A percentile compares a stretch with the other conserved stretches of the same genome.
Conservation (phyloP, 2,888 invertebrate species). For the Prosapia bicincta region DNA sequence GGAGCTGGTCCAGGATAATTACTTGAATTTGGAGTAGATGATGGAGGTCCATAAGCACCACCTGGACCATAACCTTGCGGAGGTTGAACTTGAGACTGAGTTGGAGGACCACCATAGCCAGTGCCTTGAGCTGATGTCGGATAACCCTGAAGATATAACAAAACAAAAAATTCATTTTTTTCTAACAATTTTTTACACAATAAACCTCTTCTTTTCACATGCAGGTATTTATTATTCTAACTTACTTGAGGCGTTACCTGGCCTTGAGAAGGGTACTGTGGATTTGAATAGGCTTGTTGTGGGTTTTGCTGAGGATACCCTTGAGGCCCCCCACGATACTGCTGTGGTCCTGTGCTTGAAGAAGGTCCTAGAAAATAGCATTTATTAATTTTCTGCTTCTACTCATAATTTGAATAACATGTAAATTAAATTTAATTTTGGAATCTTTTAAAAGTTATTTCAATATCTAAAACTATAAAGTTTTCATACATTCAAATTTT, state of each 20-base stretch:
- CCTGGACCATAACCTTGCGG: constrained; percentile 50
- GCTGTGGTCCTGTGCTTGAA: constrained; percentile 48
- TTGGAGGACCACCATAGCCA: constrained; percentile 39
- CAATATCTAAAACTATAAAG: no score
- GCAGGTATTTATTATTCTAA: no score
- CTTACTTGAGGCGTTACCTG: background rate
- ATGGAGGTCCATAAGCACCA: constrained; percentile 32
- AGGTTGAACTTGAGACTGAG: constrained; percentile 41
- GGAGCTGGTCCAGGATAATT: constrained; percentile 22
- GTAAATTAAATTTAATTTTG: no score
- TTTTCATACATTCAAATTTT: no score
- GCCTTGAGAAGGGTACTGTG: constrained; percentile 52
- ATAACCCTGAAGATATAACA: constrained; percentile 30
- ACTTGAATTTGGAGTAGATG: constrained; percentile 24
- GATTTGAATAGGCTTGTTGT: constrained; percentile 56
- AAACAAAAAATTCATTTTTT: background rate
- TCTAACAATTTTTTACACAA: background rate
- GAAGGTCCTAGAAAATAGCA: constrained; percentile 21
- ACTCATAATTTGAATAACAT: no score
- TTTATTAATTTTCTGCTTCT: no score
- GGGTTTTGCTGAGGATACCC: constrained; percentile 65
- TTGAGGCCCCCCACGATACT: constrained; percentile 50
- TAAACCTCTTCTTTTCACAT: no score
- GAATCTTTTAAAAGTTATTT: no score
- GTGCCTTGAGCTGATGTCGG: constrained; percentile 39